Percentiles rank a stretch among this genome's conserved stretches.
These are phyloP conservation scores for Lepidochitona cinerea DNA, from an alignment of 2,888 invertebrate genomes.

Conservation along the genomic window DNA sequence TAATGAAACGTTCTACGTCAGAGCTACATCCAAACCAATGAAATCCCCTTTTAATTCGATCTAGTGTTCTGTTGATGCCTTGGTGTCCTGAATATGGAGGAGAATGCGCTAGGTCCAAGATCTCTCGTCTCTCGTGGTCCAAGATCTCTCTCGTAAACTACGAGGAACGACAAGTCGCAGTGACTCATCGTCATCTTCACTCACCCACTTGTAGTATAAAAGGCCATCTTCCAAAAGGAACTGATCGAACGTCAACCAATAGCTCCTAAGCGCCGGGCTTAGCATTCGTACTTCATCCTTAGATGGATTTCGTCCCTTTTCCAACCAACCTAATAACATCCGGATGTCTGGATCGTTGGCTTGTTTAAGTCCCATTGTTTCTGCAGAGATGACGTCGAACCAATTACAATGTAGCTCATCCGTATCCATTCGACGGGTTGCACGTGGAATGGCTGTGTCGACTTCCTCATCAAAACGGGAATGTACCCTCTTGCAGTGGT, in stretches of 20 bases:
- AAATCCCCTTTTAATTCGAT: background rate
- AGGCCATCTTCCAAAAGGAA: background rate
- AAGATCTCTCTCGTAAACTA: background rate
- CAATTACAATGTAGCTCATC: background rate
- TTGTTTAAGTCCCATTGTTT: background rate
- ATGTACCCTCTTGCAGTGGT: background rate
- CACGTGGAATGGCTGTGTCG: background rate
- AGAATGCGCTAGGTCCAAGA: slow-evolving; percentile 2
- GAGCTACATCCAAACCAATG: background rate
- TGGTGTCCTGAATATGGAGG: slow-evolving; percentile 9
- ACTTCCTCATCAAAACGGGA: background rate
- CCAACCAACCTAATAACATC: background rate
- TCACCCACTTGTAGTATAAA: background rate
- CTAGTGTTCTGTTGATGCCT: background rate
- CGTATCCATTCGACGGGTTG: background rate
- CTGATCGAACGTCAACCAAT: background rate
- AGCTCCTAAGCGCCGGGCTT: background rate
- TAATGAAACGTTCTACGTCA: too few relatives aligned
- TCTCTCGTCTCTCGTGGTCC: too few relatives aligned
- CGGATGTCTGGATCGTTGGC: background rate
- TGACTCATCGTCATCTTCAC: background rate
- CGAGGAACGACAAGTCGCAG: slow-evolving; percentile 8
- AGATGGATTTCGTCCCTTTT: background rate
- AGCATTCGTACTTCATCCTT: background rate
- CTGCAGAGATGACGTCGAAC: background rate